Conservation (phyloP, 2,113 vertebrate genomes). For the Thinocorus orbignyianus region DNA sequence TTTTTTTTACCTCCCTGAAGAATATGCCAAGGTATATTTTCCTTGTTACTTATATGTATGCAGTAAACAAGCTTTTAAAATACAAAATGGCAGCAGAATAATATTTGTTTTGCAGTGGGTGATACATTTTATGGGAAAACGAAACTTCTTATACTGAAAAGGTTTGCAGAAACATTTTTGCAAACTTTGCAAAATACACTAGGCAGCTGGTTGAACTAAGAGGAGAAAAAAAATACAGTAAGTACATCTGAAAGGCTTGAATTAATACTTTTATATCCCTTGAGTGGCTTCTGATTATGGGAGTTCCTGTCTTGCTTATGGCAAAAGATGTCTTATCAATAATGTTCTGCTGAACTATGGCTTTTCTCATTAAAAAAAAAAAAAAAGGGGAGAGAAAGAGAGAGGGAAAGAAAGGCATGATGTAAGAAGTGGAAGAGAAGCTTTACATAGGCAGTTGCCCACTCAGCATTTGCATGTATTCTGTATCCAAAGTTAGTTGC, state of each 20-base stretch:
- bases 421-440: background rate
- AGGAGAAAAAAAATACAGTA: background rate
- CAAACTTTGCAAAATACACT: background rate
- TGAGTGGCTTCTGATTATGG: background rate
- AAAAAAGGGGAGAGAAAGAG: accelerated
- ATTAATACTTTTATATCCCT: background rate
- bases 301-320: background rate
- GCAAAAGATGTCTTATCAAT: background rate
- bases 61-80: background rate
- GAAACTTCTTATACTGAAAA: background rate
- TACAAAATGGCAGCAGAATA: background rate
- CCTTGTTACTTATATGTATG: background rate
- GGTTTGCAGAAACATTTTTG: background rate
- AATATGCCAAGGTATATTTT: background rate
- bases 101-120: background rate
- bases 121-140: background rate
- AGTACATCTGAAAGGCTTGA: background rate
- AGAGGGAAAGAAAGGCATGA: background rate
- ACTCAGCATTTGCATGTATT: background rate
- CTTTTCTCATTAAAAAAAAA: background rate
- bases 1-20: background rate
- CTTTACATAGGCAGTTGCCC: background rate
- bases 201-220: background rate
- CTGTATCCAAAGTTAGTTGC: background rate
- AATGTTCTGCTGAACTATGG: background rate